Conservation (phyloP, 2,797 vertebrate species). For the Thaleichthys pacificus region DNA sequence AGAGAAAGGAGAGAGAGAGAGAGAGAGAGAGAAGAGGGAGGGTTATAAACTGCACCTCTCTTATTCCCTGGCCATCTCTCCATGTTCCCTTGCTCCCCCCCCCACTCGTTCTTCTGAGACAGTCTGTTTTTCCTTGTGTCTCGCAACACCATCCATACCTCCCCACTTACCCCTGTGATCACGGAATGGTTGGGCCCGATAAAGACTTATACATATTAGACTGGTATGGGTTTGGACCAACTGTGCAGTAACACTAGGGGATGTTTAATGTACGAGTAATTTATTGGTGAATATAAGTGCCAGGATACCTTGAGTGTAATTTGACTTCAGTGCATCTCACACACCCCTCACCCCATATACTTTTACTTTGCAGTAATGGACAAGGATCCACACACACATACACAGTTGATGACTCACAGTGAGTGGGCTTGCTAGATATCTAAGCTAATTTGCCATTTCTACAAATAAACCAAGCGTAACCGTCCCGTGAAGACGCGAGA, state of each 20-base stretch:
- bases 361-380: conserved; percentile 6
- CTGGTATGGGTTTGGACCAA: not conserved
- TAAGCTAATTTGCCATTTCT: conserved; percentile 52
- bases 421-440: conserved; percentile 43
- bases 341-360: not conserved
- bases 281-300: not conserved
- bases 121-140: not conserved
- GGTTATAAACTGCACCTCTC: conserved; percentile 9
- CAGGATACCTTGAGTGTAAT: not conserved
- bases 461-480: conserved; percentile 46
- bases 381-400: not conserved
- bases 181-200: conserved; percentile 2
- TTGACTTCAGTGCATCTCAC: not conserved
- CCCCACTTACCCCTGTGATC: conserved; percentile 3
- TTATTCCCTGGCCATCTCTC: not conserved
- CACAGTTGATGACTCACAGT: not conserved
- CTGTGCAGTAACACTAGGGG: not conserved
- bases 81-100: not conserved
- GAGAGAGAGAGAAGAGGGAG: conserved; percentile 8
- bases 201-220: not conserved
- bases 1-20: conserved; percentile 37
- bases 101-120: not conserved
- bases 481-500: conserved; percentile 30
- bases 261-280: not conserved
- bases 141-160: not conserved